These are phyloP conservation scores for Plecturocebus donacophilus DNA, from an alignment of 2,113 vertebrate species.

Conservation along the genomic window DNA sequence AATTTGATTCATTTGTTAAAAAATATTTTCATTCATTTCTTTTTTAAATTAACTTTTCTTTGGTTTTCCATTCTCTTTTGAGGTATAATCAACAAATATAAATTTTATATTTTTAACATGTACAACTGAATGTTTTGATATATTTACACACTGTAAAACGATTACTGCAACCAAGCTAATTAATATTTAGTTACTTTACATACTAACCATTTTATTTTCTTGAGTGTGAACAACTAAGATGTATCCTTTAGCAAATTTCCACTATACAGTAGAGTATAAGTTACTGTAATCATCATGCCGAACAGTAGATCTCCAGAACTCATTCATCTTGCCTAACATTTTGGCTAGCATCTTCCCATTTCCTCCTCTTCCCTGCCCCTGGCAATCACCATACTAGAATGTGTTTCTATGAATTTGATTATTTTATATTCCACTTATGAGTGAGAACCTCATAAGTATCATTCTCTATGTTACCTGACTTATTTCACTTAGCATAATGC, in stretches of 20 bases:
- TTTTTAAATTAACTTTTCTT: not conserved
- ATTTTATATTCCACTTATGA: not conserved
- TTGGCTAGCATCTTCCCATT: not conserved
- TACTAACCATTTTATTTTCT: not conserved
- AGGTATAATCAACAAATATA: not conserved
- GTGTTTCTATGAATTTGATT: not conserved
- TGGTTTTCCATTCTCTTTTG: not conserved
- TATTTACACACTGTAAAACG: not conserved
- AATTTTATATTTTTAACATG: not conserved
- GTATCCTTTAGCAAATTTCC: not conserved
- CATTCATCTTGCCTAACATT: not conserved
- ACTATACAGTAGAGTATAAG: not conserved
- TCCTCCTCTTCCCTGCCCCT: not conserved
- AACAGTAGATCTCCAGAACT: not conserved
- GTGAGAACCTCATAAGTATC: not conserved
- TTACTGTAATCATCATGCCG: not conserved
- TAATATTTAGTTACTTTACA: not conserved
- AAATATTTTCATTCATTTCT: not conserved
- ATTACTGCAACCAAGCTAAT: not conserved
- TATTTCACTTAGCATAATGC: not conserved
- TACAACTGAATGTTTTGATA: not conserved
- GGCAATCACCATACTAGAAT: not conserved
- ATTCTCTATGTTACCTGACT: not conserved
- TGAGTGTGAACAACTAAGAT: not conserved
- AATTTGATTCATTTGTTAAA: not conserved